Evolutionary conservation across 1,140 invertebrate genomes (phyloP), one percentile per base, ranked within the genome.

Genomic region (Cydia splendana): DNA sequence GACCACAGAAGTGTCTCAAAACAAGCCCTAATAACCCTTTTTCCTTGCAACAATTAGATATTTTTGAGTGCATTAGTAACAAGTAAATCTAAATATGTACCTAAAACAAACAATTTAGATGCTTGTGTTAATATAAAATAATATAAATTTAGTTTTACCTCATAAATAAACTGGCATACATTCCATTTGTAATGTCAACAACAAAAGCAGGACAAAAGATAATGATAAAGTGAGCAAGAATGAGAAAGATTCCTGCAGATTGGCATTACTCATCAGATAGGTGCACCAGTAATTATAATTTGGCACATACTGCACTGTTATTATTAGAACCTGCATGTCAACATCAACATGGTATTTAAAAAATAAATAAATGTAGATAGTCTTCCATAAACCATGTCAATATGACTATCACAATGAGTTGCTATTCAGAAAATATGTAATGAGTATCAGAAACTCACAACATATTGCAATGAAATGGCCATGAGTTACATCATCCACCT

Each of bases 401-500:
- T 38, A 18, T 42, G 30, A 45, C 65, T 18, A 42, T 38, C 15
- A 71, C 34, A 1, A 71, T 74, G 28, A 53, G 9, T 74, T 74
- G 45, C 24, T 18, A 15, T 45, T 15, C 24, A 74, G 24, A 30
- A 74, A 71, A 20, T 28, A 51, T 48, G 71, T 48, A 51, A 13
- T 28, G 2, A 42, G 28, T 34, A 15, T 34, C 6, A 34, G 15
- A 71, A n/a, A 71, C 20, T 57, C 53, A 71, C 4, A 38, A 53
- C 28, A 53, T 34, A 74, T 74, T 74, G 34, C 73, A 74, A 53
- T 45, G 20, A 76, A 75, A 78, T 62, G 76, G 75, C 81, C 78
- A 81, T 81, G 80, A 78, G 81, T 76, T 80, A 77, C 82, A 81
- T 84, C 81, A 84, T 74, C 73, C 20, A 18, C 42, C 73, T 28